phyloP scores from a whole-genome alignment of 2,113 vertebrate genomes.

The Stomatorhinus ivindoensis region DNA sequence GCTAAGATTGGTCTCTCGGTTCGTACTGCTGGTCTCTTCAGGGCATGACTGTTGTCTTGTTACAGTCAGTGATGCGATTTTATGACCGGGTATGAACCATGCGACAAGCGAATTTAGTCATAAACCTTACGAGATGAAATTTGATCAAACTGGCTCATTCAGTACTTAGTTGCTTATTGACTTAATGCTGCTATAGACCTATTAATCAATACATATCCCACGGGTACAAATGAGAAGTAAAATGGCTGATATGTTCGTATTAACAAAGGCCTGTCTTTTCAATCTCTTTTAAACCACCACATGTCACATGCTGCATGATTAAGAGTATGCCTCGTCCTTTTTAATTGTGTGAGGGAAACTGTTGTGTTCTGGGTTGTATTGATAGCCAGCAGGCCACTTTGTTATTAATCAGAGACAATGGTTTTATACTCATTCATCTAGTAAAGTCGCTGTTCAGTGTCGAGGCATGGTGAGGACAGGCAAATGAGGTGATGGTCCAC shows the following conservation, averaged over 20 bases:
- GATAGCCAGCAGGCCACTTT: not conserved
- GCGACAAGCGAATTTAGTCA: not conserved
- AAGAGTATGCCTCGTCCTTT: not conserved
- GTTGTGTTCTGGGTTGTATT: not conserved
- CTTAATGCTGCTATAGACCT: not conserved
- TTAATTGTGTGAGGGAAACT: not conserved
- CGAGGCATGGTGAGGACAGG: too few species aligned
- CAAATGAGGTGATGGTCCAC: too few species aligned
- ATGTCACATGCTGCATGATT: not conserved
- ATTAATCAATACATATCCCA: conserved; percentile 9
- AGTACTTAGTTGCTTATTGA: conserved; percentile 7
- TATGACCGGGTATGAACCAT: not conserved
- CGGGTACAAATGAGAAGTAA: not conserved
- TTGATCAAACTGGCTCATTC: conserved; percentile 4
- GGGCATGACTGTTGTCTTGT: not conserved
- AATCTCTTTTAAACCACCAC: not conserved
- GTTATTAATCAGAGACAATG: not conserved
- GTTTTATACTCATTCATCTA: not conserved
- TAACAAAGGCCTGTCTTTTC: not conserved
- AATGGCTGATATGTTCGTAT: not conserved
- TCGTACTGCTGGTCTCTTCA: not conserved
- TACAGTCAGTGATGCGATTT: conserved; percentile 7
- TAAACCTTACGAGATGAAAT: conserved; percentile 6
- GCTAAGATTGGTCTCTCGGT: not conserved
- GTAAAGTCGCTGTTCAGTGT: not conserved